Evolutionary conservation across 1,140 invertebrate genomes (phyloP).

Genomic region (Bombus terrestris): DNA sequence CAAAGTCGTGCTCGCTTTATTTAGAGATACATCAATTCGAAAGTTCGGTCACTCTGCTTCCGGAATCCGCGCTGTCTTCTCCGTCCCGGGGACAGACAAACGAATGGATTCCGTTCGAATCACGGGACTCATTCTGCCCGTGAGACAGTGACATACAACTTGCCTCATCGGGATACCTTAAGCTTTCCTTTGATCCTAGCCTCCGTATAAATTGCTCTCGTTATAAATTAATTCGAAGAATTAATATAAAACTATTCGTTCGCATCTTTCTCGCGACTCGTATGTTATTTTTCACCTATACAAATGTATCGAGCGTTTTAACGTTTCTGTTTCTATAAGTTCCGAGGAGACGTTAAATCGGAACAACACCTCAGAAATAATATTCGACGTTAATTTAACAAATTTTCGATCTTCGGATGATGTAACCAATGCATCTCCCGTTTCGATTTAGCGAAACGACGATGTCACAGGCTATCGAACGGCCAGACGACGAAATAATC

Average conservation of each 20-base stretch:
- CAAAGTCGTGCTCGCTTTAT: slow-evolving; percentile 47
- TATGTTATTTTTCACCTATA: no score
- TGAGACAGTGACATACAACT: neutral
- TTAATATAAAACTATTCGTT: neutral
- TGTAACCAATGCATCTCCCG: no score
- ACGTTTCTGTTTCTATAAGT: no score
- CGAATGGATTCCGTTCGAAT: neutral
- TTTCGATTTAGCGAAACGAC: neutral
- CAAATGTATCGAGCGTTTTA: no score
- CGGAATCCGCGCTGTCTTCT: slow-evolving; percentile 35
- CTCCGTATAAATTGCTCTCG: slow-evolving; percentile 1
- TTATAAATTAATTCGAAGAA: neutral
- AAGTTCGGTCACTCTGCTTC: slow-evolving; percentile 39
- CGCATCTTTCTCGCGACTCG: neutral
- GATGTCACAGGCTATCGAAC: slow-evolving; percentile 5
- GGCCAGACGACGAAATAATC: neutral
- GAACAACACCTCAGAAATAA: no score
- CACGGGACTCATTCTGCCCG: neutral
- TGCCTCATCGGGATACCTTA: neutral
- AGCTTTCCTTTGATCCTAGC: slow-evolving; percentile 3
- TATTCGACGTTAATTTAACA: neutral
- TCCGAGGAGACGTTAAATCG: neutral
- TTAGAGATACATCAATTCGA: slow-evolving; percentile 51
- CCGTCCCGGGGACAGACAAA: no score
- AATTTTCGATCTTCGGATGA: neutral